Percentiles rank a stretch among this genome's conserved stretches.
Evolutionary conservation across 2,113 vertebrate genomes (phyloP).

Genomic region (Gracilinanus agilis): DNA sequence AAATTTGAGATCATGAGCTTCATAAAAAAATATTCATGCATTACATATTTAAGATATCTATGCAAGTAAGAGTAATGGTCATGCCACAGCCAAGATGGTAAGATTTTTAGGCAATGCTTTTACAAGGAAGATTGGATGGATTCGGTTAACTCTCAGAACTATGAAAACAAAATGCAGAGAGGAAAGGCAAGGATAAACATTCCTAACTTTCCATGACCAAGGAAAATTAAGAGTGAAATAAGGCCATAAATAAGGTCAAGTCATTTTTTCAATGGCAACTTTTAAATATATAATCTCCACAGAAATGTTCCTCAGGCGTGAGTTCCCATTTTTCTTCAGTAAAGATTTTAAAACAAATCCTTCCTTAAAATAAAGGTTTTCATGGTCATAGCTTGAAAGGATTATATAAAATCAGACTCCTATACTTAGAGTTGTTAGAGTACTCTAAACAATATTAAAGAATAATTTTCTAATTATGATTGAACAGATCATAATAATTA

Average conservation of each 20-base stretch:
- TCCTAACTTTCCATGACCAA: conserved; percentile 47
- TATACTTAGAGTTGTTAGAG: not conserved
- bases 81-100: conserved; percentile 53
- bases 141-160: conserved; percentile 39
- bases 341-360: conserved; percentile 61
- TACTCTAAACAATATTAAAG: conserved; percentile 31
- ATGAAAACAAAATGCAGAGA: conserved; percentile 43
- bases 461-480: not conserved
- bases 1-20: conserved; percentile 53
- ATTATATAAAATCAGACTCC: conserved; percentile 36
- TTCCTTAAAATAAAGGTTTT: conserved; percentile 47
- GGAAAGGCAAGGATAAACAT: conserved; percentile 37
- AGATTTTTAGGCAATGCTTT: conserved; percentile 43
- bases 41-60: conserved; percentile 38
- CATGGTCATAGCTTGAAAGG: not conserved
- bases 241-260: not conserved
- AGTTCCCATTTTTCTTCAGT: conserved; percentile 59
- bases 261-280: not conserved
- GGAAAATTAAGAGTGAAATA: not conserved
- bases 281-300: conserved; percentile 29
- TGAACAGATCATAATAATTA: not conserved
- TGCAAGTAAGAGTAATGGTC: conserved; percentile 23
- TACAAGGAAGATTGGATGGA: not conserved
- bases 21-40: conserved; percentile 61
- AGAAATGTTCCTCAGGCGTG: conserved; percentile 45